Base-by-base conservation (phyloP, 2,113 vertebrate genomes). In the Pipra filicauda region DNA sequence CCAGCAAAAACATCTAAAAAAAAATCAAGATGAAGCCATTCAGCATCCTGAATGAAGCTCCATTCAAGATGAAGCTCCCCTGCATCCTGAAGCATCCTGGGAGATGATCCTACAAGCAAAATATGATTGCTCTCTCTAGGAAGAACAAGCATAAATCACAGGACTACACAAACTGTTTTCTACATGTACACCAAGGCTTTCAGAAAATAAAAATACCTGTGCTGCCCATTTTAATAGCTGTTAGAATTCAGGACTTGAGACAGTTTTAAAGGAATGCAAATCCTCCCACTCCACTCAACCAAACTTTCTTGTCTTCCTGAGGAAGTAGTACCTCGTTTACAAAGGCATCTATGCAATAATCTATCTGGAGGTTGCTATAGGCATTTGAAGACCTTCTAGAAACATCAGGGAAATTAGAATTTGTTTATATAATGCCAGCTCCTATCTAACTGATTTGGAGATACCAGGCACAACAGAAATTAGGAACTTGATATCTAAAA, bases 281-380 rank as follows among this genome's bases (percentile, higher is more conserved):
- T 64, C 43, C 52, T 84, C 52, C 75, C 59, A 88, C 43, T 73
- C 28, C 35, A n/a, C 51, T 71, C 73, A 89, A 69, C 30, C 9
- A 44, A 94, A 73, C 70, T 35, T 82, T 35, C 54, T 72, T 35
- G 46, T 51, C 81, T 93, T 91, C 71, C 91, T 88, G 64, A 94
- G 71, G 89, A 94, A 91, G 61, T 9, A 82, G 43, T 15, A 73
- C 10, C 9, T 82, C 79, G 44, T 79, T 94, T 91, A 92, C 66
- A 87, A 69, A 69, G 71, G 31, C 52, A 69, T 1, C 8, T 44
- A 66, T 16, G 19, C 31, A 73, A 35, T 43, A 64, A 35, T 12
- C 8, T 55, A 31, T 72, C 65, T 59, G 15, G 39, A 89, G 31
- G 41, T 33, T 23, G 30, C n/a, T 52, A 24, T 0, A 59, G 24